Evolutionary conservation across 2,888 invertebrate genomes (phyloP).

Genomic region (Flexamia atlantica): DNA sequence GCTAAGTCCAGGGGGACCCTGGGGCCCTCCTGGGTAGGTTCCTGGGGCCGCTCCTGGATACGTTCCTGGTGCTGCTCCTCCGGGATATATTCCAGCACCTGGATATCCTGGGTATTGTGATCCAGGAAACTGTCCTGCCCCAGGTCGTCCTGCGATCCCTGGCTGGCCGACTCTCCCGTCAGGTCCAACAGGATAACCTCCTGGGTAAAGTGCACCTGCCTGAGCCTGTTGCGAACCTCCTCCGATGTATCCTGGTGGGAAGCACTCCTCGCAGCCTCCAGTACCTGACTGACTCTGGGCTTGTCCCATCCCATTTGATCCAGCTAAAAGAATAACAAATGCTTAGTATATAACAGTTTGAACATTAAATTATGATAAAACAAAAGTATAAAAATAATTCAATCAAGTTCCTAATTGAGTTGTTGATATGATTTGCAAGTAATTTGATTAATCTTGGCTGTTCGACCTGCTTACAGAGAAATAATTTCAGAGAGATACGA

Average conservation of each 20-base stretch:
- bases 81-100: slow-evolving; percentile 54
- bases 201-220: slow-evolving; percentile 27
- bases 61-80: slow-evolving; percentile 62
- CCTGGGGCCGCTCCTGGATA: slow-evolving; percentile 64
- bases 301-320: slow-evolving; percentile 91
- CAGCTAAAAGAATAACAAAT: slow-evolving; percentile 78
- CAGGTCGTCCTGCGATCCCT: slow-evolving; percentile 54
- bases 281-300: slow-evolving; percentile 91
- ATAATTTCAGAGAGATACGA: too few relatives aligned
- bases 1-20: slow-evolving; percentile 60
- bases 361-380: too few relatives aligned
- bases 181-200: neutral
- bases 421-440: too few relatives aligned
- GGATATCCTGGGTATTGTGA: slow-evolving; percentile 60
- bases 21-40: slow-evolving; percentile 59
- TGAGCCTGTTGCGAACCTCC: slow-evolving; percentile 50
- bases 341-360: too few relatives aligned
- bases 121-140: slow-evolving; percentile 3
- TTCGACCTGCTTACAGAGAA: too few relatives aligned
- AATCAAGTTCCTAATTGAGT: too few relatives aligned
- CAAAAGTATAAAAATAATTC: too few relatives aligned
- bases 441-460: too few relatives aligned
- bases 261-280: slow-evolving; percentile 84
- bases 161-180: slow-evolving; percentile 42
- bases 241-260: slow-evolving; percentile 70